Percentiles rank a stretch among this genome's conserved stretches.
These are phyloP conservation scores for Craniophora ligustri DNA, from an alignment of 2,888 invertebrate genomes.

Conservation along the genomic window DNA sequence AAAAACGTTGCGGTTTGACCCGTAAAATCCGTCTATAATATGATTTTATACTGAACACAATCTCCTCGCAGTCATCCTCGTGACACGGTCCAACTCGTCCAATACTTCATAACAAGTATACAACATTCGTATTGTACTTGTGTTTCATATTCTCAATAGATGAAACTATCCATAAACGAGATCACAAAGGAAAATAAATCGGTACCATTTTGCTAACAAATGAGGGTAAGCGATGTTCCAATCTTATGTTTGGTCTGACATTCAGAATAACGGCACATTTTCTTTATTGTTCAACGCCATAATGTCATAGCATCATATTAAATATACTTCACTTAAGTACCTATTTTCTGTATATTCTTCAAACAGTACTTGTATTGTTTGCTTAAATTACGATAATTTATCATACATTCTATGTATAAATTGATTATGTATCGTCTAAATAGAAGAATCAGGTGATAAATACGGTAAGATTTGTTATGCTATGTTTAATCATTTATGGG, in stretches of 20 bases:
- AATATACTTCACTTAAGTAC: constrained; percentile 8
- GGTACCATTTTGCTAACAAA: constrained; percentile 75
- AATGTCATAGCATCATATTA: constrained; percentile 51
- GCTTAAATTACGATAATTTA: too few species aligned
- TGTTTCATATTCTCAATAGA: constrained; percentile 66
- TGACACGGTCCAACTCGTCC: constrained; percentile 25
- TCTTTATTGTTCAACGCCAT: constrained; percentile 56
- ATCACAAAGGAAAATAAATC: constrained; percentile 75
- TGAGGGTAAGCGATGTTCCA: constrained; percentile 72
- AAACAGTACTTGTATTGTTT: too few species aligned
- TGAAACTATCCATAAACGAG: constrained; percentile 69
- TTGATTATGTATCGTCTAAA: too few species aligned
- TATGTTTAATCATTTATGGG: too few species aligned
- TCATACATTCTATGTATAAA: too few species aligned
- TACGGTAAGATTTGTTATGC: too few species aligned
- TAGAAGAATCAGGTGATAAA: too few species aligned
- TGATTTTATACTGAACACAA: constrained; percentile 22
- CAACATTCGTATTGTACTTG: constrained; percentile 50
- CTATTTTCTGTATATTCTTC: background rate
- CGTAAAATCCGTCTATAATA: constrained; percentile 36
- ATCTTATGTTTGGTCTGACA: constrained; percentile 68
- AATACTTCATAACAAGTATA: constrained; percentile 45
- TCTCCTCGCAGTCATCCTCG: constrained; percentile 18
- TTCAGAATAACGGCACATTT: constrained; percentile 59
- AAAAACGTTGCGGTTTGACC: constrained; percentile 29